Base-by-base conservation (phyloP, 2,888 invertebrate species). In the Artemia sp. region DNA sequence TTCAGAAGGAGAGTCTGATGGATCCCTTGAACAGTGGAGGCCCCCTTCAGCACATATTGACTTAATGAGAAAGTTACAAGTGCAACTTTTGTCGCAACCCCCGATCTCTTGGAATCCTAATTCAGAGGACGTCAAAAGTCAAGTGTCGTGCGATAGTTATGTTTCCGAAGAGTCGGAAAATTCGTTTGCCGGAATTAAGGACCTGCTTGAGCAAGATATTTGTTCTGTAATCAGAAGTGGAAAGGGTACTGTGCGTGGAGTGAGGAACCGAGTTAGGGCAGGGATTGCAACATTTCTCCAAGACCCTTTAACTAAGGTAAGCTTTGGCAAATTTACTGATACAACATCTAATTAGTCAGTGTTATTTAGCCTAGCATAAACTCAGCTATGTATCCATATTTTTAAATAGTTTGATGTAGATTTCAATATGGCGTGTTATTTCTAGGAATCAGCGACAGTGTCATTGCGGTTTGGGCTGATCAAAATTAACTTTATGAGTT, bases 201-300 rank as follows among this genome's bases (percentile, higher is more conserved):
- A 89, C 80, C 76, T 76, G 64, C 74, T 75, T 68, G 78, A 82
- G 71, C 82, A 85, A 73, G 83, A 84, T 72, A 81, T 76, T 71
- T 83, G 83, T 74, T 83, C 83, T 66, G 89, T 91, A 70, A 93
- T 95, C 76, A 84, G 88, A 74, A 93, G 94, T 81, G 86, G 89
- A 70, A 90, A 90, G 77, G 94, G 94, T 68, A 93, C 93, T 12
- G 89, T 95, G 74, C 85, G 94, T 67, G 94, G 94, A 72, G 91
- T 94, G 73, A 92, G 90, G 81, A 94, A 95, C 81, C 85, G 93
- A 74, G 94, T 95, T 71, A 83, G 93, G 74, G 92, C 92, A 73
- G 94, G 94, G 72, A 93, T 95, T 75, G 92, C 91, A 68, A 93
- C 93, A n/a, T 94, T 94, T 80, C 83, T 92, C 72, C 90, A 90